Evolutionary conservation across 2,797 vertebrate species (phyloP).

Genomic region (Agapornis canus): DNA sequence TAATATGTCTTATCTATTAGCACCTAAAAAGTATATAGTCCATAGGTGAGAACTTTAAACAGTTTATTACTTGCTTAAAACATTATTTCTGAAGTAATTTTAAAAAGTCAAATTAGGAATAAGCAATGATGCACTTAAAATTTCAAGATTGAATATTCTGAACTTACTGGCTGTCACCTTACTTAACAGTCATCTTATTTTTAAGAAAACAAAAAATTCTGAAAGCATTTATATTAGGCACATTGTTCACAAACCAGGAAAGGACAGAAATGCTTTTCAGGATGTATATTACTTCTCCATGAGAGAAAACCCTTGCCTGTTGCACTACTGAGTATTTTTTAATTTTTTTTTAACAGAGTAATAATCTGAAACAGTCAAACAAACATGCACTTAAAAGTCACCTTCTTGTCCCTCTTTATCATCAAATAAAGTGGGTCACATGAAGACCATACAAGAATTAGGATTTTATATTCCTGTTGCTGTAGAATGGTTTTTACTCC

Average conservation of each 20-base stretch:
- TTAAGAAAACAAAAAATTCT: not conserved
- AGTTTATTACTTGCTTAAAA: not conserved
- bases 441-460: not conserved
- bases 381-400: not conserved
- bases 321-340: not conserved
- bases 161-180: not conserved
- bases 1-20: not conserved
- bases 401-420: not conserved
- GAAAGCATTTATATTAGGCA: not conserved
- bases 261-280: not conserved
- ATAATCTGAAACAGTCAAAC: not conserved
- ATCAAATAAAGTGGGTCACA: not conserved
- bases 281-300: not conserved
- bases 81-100: not conserved
- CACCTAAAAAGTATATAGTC: not conserved
- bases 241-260: not conserved
- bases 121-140: not conserved
- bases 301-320: not conserved
- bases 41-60: slow-evolving; percentile 7
- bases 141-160: not conserved
- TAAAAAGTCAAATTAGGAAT: not conserved
- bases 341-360: not conserved
- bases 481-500: not conserved
- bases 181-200: not conserved
- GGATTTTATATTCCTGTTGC: not conserved